Evolutionary conservation across 2,113 vertebrate species (phyloP), one percentile per base, ranked within the genome.

Genomic region (Neolamprologus caudopunctatus): DNA sequence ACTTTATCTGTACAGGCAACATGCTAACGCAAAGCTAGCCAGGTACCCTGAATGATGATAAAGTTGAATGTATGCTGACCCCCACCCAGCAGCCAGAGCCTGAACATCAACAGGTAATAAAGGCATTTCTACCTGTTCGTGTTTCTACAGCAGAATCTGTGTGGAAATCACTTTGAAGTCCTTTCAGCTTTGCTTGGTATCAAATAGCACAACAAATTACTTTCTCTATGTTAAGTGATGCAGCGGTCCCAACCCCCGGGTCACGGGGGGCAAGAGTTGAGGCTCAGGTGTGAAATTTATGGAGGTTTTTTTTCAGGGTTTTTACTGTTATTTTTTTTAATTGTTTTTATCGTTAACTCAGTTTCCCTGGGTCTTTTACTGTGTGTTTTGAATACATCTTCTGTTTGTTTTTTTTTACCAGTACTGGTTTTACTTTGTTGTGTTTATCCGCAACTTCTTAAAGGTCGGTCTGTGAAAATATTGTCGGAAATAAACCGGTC

Each of bases 261-360:
- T 17, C 5, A 33, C 3, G 8, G 3, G 2, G 24, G 14, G 1
- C 14, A 61, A 4, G 28, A 61, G 57, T 33, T 61, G 57, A 61
- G 28, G 57, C 5, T 7, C 28, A 61, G 5, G 5, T 10, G 57
- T 33, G 57, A 61, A 61, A 61, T 61, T 10, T 7, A 61, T 61
- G 12, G 51, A 0, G 0, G 0, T 1, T 13, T 13, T 31, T 55
- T 57, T 57, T 10, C 57, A 33, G 28, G 8, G 5, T 6, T 33
- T 61, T 19, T 10, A 61, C 0, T 10, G 5, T 61, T 33, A 33
- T 33, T 61, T 61, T 57, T 55, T 53, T 26, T 2, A 26, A 26
- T 26, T 26, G 24, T 26, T 24, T 24, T 24, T 24, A 61, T 31
- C 5, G 3, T 61, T 61, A 17, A 31, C 26, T 61, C 57, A 61